Evolutionary conservation across 1,140 invertebrate species (phyloP), one percentile per base, ranked within the genome.

Genomic region (Drosophila micromelanica): DNA sequence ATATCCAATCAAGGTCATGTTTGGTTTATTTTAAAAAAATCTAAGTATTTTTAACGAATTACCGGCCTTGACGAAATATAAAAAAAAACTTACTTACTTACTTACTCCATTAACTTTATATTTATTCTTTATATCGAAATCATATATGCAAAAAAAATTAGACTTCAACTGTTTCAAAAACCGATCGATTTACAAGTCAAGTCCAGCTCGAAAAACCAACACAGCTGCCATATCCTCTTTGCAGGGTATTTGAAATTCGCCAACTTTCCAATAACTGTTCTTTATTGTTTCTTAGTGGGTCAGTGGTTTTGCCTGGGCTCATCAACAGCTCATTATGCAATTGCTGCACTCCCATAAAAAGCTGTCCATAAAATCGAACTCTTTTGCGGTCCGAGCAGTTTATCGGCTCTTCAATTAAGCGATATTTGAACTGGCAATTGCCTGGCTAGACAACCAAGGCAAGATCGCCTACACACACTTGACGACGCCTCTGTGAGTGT

Each of bases 311-410:
- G 57, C 48, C 11, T 49, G 32, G 48, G 49, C 42, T 69, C 51
- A 73, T 60, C 42, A 54, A 46, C 43, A 55, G 43, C 67, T 84
- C 72, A 84, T 84, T 84, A 84, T 79, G 80, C 80, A 82, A 82
- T 70, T 68, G 70, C 59, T 40, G 27, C 6, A 63, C 48, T 35
- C 51, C 54, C 60, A 65, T 63, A 23, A 67, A 68, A 56, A 54
- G 62, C 17, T 51, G 63, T 46, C 54, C 60, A 65, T 63, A 23
- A 48, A 74, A 62, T 49, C 59, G 27, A 57, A 67, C 40, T 35
- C 60, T n/a, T 42, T 49, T 30, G 55, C 60, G 37, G 13, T 15
- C 27, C 23, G 9, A 32, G 52, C 48, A 46, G 27, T 62, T 59
- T 78, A 73, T 70, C 55, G 51, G 64, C 76, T 61, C 76, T 73